These are phyloP conservation scores for Lordiphosa fenestrarum DNA, from an alignment of 2,888 invertebrate species.

Conservation along the genomic window DNA sequence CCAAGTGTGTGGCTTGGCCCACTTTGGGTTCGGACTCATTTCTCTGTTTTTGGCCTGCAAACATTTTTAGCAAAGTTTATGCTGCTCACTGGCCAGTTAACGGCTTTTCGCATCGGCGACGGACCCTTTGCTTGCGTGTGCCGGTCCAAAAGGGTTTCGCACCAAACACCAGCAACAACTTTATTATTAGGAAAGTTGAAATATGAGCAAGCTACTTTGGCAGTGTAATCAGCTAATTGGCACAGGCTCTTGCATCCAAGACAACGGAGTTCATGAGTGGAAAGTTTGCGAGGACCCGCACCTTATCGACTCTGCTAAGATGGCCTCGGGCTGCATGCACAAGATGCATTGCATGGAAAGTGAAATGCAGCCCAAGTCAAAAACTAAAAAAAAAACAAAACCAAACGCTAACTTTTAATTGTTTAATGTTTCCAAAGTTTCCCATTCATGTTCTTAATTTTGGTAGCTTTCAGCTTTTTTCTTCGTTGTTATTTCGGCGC, in stretches of 20 bases:
- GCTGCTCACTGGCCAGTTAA: constrained; percentile 55
- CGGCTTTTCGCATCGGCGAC: constrained; percentile 54
- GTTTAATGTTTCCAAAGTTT: constrained; percentile 61
- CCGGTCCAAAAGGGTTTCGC: constrained; percentile 24
- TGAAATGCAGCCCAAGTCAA: constrained; percentile 25
- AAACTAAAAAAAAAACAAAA: constrained; percentile 28
- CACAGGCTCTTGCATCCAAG: constrained; percentile 7
- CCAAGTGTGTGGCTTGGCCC: constrained; percentile 16
- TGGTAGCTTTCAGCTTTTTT: constrained; percentile 34
- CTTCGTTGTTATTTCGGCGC: constrained; percentile 19
- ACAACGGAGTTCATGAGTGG: constrained; percentile 33
- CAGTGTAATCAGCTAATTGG: constrained; percentile 41
- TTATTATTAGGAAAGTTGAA: constrained; percentile 51
- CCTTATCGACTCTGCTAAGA: constrained; percentile 8
- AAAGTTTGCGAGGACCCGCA: constrained; percentile 16
- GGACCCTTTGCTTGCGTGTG: constrained; percentile 34
- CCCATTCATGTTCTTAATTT: constrained; percentile 39
- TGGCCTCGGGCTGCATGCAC: constrained; percentile 6
- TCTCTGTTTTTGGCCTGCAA: constrained; percentile 51
- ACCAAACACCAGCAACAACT: constrained; percentile 31
- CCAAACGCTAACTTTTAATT: constrained; percentile 61
- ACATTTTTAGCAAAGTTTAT: constrained; percentile 51
- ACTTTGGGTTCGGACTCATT: constrained; percentile 53
- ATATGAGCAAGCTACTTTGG: constrained; percentile 17
- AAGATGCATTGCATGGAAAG: constrained; percentile 15